Evolutionary conservation across 2,888 invertebrate genomes (phyloP).

Genomic region (Hemaris fuciformis): DNA sequence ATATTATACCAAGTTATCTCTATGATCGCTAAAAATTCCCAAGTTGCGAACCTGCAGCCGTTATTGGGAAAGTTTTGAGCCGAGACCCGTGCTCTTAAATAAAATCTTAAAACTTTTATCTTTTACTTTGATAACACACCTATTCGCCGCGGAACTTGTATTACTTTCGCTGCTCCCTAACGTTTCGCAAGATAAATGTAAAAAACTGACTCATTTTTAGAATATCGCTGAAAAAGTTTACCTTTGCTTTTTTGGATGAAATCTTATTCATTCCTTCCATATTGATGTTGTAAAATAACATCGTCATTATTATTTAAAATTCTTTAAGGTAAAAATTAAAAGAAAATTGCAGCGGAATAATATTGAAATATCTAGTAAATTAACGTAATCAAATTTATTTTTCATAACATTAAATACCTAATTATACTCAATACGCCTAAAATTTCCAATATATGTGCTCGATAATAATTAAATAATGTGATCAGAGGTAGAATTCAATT

Average conservation of each 20-base stretch:
- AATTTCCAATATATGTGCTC: conserved; percentile 35
- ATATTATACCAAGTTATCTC: conserved; percentile 20
- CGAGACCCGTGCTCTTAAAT: conserved; percentile 54
- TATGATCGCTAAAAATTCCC: conserved; percentile 29
- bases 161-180: conserved; percentile 32
- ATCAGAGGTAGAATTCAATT: conserved; percentile 16
- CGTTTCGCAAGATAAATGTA: conserved; percentile 15
- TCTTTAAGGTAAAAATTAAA: not conserved
- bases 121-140: conserved; percentile 61
- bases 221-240: not conserved
- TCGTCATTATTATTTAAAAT: not conserved
- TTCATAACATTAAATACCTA: not conserved
- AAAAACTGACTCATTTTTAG: not conserved
- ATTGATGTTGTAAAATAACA: not conserved
- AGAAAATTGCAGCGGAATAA: not conserved
- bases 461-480: conserved; percentile 44
- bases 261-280: not conserved
- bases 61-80: conserved; percentile 61
- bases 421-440: conserved; percentile 19
- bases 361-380: not conserved
- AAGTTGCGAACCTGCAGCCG: conserved; percentile 31
- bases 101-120: conserved; percentile 74
- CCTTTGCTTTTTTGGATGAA: not conserved
- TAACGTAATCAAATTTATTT: not conserved
- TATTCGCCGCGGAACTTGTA: conserved; percentile 52